phyloP scores from a whole-genome alignment of 2,888 invertebrate genomes.

The Coleophora deauratella region DNA sequence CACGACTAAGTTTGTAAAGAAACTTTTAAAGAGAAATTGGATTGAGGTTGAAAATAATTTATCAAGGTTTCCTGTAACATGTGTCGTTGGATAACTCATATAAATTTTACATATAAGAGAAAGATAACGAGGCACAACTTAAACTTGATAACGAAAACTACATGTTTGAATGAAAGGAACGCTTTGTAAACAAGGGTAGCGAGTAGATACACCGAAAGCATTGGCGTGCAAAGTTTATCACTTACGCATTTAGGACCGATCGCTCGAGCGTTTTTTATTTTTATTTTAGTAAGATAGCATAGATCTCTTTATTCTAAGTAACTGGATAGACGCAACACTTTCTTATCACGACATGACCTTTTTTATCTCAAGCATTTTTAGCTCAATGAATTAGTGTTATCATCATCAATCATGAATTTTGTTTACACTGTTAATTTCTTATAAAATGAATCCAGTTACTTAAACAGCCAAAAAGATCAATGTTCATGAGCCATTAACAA shows the following conservation, averaged over 20 bases:
- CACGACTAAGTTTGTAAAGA: slow-evolving; percentile 33
- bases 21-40: slow-evolving; percentile 28
- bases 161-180: slow-evolving; percentile 41
- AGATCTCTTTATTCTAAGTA: neutral
- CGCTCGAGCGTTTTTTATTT: slow-evolving; percentile 52
- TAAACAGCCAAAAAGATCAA: too few species aligned
- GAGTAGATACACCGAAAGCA: slow-evolving; percentile 61
- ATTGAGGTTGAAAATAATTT: slow-evolving; percentile 22
- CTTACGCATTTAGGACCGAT: slow-evolving; percentile 52
- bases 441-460: too few species aligned
- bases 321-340: too few species aligned
- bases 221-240: slow-evolving; percentile 52
- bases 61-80: slow-evolving; percentile 13
- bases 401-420: too few species aligned
- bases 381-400: too few species aligned
- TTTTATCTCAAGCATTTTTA: too few species aligned
- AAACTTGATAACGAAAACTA: slow-evolving; percentile 44
- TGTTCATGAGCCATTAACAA: slow-evolving; percentile 2
- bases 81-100: slow-evolving; percentile 5
- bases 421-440: too few species aligned
- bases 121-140: slow-evolving; percentile 47
- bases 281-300: slow-evolving; percentile 10
- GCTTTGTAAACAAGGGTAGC: slow-evolving; percentile 49
- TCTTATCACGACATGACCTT: too few species aligned
- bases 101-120: slow-evolving; percentile 5